Percentiles rank a stretch among this genome's conserved stretches.
Conservation (phyloP, 2,888 invertebrate genomes). For the Abrostola tripartita region DNA sequence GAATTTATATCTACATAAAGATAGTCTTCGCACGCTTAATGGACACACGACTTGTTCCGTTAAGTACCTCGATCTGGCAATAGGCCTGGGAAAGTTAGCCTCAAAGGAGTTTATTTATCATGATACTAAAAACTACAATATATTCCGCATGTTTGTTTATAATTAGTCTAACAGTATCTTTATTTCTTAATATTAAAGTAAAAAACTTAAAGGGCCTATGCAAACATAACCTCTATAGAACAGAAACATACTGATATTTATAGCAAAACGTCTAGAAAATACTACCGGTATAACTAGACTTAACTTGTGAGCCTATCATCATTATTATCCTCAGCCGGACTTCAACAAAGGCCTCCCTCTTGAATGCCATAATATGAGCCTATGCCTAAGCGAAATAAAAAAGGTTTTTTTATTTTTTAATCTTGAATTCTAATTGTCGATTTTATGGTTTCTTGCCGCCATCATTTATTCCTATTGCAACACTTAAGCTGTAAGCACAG, state of each 20-base stretch:
- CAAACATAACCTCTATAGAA: no score
- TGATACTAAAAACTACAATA: background rate
- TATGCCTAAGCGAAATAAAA: no score
- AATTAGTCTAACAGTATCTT: background rate
- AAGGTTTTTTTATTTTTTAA: no score
- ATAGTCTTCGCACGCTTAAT: constrained; percentile 11
- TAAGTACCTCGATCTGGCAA: constrained; percentile 15
- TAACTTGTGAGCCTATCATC: no score
- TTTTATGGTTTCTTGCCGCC: constrained; percentile 14
- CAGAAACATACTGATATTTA: no score
- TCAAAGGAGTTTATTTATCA: background rate
- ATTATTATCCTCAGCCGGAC: no score
- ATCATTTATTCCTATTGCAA: constrained; percentile 43
- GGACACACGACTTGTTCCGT: constrained; percentile 15
- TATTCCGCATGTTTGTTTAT: background rate
- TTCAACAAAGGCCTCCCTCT: no score
- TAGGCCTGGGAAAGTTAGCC: constrained; percentile 18
- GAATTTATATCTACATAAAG: background rate
- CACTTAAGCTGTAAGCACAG: constrained; percentile 21
- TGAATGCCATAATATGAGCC: no score
- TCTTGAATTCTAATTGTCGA: constrained; percentile 2
- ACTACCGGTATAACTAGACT: no score
- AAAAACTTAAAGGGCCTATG: no score
- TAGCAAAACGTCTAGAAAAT: no score
- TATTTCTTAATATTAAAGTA: no score